Evolutionary conservation across 2,888 invertebrate species (phyloP), one percentile per base, ranked within the genome.

Genomic region (Ennomos fuscantarius): DNA sequence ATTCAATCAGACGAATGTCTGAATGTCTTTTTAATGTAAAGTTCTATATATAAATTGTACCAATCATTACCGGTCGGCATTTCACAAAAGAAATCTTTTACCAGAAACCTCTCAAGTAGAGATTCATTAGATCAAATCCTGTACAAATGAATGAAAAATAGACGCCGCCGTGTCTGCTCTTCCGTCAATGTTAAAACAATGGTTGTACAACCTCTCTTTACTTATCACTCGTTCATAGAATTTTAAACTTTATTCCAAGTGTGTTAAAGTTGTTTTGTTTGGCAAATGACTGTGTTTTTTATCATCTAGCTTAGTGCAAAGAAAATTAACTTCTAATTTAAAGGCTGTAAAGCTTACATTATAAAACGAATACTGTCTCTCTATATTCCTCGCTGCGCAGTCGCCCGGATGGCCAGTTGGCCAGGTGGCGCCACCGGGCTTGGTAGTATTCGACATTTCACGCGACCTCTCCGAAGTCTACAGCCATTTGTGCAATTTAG

Each of bases 401-500:
- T 74, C 89, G 87, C 87, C 66, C 44, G 61, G 45, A 62, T 79
- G 76, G 76, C 65, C 86, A 89, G 90, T 90, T 74, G 70, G 76
- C 76, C 79, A 75, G 77, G 81, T 77, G 89, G 85, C 89, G 87
- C 86, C 86, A 84, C 84, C 79, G 79, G 52, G 79, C 81, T 69
- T 76, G 75, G 84, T 78, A 78, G 86, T 78, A 78, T 68, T 65
- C 64, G 61, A 64, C 68, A 68, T 72, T 68, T 70, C 68, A 62
- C 67, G 66, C 41, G 55, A 50, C 50, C 39, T 15, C 33, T 41
- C 49, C 45, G 53, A 62, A 42, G 63, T 69, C 72, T 69, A 72
- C 33, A 78, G 75, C 81, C 74, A 82, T 78, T 81, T 80, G 69
- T 75, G 63, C 73, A 68, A 70, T 69, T 65, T 65, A 72, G 77